A percentile compares a stretch with the other conserved stretches of the same genome.
Conservation (phyloP, 2,888 invertebrate species). For the Catocala nupta region DNA sequence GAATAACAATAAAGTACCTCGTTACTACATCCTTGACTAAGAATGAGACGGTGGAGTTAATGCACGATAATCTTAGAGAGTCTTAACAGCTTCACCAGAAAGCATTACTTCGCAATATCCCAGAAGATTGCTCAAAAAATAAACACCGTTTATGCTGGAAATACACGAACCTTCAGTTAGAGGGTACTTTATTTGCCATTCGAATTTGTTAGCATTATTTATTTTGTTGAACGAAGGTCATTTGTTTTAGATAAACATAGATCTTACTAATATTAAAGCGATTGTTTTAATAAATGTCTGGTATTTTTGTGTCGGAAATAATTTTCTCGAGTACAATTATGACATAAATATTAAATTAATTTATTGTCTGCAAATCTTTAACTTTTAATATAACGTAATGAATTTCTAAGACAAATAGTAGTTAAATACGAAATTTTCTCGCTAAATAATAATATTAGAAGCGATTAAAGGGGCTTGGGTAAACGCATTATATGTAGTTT, state of each 20-base stretch:
- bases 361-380: too few species aligned
- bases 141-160: constrained; percentile 16
- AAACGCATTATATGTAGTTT: too few species aligned
- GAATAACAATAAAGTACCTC: constrained; percentile 3
- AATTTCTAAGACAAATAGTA: too few species aligned
- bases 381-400: too few species aligned
- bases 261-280: too few species aligned
- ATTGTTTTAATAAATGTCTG: too few species aligned
- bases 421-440: too few species aligned
- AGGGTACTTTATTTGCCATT: constrained; percentile 24
- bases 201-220: constrained; percentile 26
- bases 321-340: too few species aligned
- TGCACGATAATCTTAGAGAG: constrained; percentile 4
- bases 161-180: constrained; percentile 15
- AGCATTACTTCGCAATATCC: neutral
- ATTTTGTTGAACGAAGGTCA: constrained; percentile 28
- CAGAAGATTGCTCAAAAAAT: neutral
- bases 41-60: neutral
- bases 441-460: too few species aligned
- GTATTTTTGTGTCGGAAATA: too few species aligned
- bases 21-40: constrained; percentile 1
- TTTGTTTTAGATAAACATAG: constrained; percentile 11
- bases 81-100: neutral
- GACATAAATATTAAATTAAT: too few species aligned
- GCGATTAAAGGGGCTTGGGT: too few species aligned